Evolutionary conservation across 2,797 vertebrate species (phyloP), one percentile per base, ranked within the genome.

Genomic region (Hephaestus fuliginosus): DNA sequence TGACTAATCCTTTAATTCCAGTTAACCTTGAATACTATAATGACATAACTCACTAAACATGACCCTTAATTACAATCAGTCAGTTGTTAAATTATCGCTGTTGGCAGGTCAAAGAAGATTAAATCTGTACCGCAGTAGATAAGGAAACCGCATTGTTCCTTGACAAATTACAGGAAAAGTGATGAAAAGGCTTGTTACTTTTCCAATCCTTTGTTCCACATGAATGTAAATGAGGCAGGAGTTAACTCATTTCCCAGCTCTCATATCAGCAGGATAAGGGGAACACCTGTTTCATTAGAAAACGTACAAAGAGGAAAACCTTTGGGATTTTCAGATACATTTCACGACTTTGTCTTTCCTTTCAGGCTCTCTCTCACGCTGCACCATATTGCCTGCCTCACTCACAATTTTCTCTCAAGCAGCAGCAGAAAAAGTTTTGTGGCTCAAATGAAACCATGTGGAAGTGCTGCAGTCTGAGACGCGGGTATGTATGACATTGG

Each of bases 261-360:
- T 92, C 82, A 88, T 88, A 92, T 90, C 86, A 85, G 80, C 65
- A 58, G 64, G 74, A 87, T 87, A 87, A 80, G 81, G 62, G 53
- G 69, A 85, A 83, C 85, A 92, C 89, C 84, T 89, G 90, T 89
- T 90, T 88, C 80, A 89, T 86, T 88, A 87, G 70, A 81, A 88
- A 81, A 70, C 56, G 63, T 69, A 83, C 53, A 87, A 85, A 80
- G 51, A 76, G 61, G 46, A 66, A 88, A 90, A 65, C 85, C 49
- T 84, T 52, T 58, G 78, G 70, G 88, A 85, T 77, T 89, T 82
- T 86, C 52, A 74, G 68, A 87, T 51, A 61, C 51, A 63, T 83
- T 84, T 84, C 65, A 74, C 51, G 61, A 83, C 52, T 67, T 70
- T 52, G 43, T 66, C 60, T 68, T 76, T 75, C 41, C 28, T 66